Evolutionary conservation across 2,888 invertebrate genomes (phyloP), one percentile per base, ranked within the genome.

Genomic region (Noctua comes): DNA sequence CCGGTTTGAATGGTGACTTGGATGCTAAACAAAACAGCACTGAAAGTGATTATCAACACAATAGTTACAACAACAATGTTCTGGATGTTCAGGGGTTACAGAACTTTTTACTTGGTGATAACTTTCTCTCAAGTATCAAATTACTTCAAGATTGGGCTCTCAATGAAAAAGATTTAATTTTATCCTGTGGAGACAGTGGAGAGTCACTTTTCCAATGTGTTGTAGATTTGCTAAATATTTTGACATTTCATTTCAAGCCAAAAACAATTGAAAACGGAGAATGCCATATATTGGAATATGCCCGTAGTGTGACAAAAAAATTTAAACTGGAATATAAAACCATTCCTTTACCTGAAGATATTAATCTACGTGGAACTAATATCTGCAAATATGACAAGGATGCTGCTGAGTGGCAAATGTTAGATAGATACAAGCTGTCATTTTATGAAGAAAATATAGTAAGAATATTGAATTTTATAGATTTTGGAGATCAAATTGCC

Each of bases 71-170:
- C 72, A 84, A 85, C 54, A 88, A 88, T 85, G 91, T 93, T 84
- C 92, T 98, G 79, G 96, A 97, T 88, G 93, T 97, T 68, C 93
- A 93, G 71, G 97, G 97, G 78, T 93, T 98, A 83, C 93, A 98
- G 83, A 96, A 97, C 74, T 97, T 97, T 85, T 95, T 98, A 65
- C 92, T 96, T 46, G 97, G 97, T 82, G 97, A 97, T 90, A 97
- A 97, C 66, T 96, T 98, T 84, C 92, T 98, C 54, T 96, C 97
- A 51, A 97, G 98, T 84, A 97, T 98, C 46, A 98, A 98, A 94
- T 95, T 99, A 85, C 97, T 98, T 83, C 98, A 98, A 92, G 99
- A 99, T 93, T 99, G 99, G 99, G 96, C 99, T 86, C 97, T 97
- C 75, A 97, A 98, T 73, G 98, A 99, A 94, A 97, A 98, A 75